Conservation (phyloP, 1,140 invertebrate species). For the Monomorium pharaonis region DNA sequence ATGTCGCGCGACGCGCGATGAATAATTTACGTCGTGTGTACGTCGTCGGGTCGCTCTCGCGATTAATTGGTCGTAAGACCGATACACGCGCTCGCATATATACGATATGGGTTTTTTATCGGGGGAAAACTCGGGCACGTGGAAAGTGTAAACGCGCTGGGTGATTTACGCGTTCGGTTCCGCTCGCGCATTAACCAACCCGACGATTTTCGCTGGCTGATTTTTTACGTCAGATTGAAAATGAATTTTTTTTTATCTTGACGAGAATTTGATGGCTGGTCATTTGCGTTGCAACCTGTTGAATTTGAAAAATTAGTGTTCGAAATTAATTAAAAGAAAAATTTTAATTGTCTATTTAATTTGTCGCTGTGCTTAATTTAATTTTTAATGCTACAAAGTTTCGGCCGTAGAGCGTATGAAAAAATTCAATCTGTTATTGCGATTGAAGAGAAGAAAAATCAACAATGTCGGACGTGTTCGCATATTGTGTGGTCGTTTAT, state of each 20-base stretch:
- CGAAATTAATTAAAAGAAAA: not conserved
- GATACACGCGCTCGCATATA: not conserved
- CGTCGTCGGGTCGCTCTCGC: not conserved
- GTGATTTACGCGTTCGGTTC: not conserved
- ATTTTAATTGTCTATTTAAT: not conserved
- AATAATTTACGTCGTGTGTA: conserved; percentile 34
- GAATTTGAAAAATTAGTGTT: not conserved
- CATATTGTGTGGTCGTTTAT: not conserved
- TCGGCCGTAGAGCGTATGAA: not conserved
- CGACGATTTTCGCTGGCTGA: not conserved
- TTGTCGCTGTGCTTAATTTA: not conserved
- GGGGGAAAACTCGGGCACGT: not conserved
- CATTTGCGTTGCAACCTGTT: conserved; percentile 32
- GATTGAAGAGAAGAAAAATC: not conserved
- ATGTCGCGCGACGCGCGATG: conserved; percentile 30
- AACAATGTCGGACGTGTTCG: not conserved
- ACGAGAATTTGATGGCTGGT: not conserved
- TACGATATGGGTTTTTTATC: not conserved
- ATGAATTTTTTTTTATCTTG: not conserved
- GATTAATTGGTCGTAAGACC: conserved; percentile 6
- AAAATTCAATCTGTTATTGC: not conserved
- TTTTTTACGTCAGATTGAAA: not conserved
- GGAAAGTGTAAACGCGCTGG: not conserved
- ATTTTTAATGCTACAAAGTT: not conserved
- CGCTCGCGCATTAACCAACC: not conserved